Evolutionary conservation across 2,888 invertebrate species (phyloP).

Genomic region (Lysandra bellargus): DNA sequence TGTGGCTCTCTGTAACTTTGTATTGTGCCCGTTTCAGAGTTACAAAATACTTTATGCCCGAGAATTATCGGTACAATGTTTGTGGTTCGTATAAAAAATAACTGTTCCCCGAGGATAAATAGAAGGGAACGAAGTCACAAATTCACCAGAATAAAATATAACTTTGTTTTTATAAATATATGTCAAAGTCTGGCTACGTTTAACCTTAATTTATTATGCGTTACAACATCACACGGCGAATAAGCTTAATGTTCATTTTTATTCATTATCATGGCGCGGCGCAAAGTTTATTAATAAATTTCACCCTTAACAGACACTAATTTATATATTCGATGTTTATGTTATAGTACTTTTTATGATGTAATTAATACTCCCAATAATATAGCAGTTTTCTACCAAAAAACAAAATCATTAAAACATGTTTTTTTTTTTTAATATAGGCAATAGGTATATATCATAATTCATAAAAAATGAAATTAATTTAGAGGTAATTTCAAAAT

Average conservation of each 20-base stretch:
- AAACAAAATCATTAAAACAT: no score
- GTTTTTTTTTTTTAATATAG: no score
- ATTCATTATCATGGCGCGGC: background rate
- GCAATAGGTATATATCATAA: no score
- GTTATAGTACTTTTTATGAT: no score
- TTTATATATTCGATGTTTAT: background rate
- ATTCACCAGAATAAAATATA: slow-evolving; percentile 7
- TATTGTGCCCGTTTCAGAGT: background rate
- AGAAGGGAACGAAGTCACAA: background rate
- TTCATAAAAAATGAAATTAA: no score
- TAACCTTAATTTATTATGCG: slow-evolving; percentile 13
- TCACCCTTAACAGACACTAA: background rate
- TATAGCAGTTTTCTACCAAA: no score
- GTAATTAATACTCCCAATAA: no score
- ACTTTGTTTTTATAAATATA: background rate
- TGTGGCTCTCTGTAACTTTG: background rate
- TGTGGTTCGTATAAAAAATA: background rate
- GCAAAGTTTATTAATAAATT: slow-evolving; percentile 20
- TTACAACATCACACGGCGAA: background rate
- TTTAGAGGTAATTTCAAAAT: no score
- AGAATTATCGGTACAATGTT: slow-evolving; percentile 3
- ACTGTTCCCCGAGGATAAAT: background rate
- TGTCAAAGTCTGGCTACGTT: slow-evolving; percentile 10
- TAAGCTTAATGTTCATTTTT: slow-evolving; percentile 24
- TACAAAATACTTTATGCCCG: background rate